Base-by-base conservation (phyloP, 2,888 invertebrate species). In the Muscina levida region DNA sequence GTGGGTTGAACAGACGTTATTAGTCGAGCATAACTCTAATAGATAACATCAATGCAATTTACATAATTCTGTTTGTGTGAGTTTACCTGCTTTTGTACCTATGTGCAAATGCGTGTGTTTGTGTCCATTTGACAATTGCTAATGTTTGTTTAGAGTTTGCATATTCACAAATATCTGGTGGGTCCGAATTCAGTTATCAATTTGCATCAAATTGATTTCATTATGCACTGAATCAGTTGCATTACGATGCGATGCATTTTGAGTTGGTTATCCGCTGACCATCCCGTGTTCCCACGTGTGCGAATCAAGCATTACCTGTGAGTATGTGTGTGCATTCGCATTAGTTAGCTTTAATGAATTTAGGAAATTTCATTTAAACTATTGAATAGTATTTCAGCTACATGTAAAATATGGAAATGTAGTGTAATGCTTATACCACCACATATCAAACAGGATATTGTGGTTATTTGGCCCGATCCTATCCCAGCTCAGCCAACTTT, bases 191-290 rank as follows among this genome's bases (percentile, higher is more conserved):
- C 53, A 59, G 39, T 42, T 68, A 77, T 77, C 67, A 77, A 81
- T 74, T 79, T 74, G 53, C 73, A 67, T 71, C 67, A 77, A 74
- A 71, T 26, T 77, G 67, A 53, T 77, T 70, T 44, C 46, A 59
- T 77, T 53, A 62, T 19, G 42, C 39, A 31, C 57, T 42, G 62
- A 62, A 11, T 17, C 53, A 53, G 53, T 53, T 51, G 51, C 22
- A 51, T 51, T 51, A 51, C n/a, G n/a, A 22, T 2, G 2, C 51
- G 51, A 44, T 51, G 44, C 51, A 51, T 51, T 51, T 8, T 1
- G 4, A 31, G 8, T n/a, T n/a, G n/a, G n/a, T n/a, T n/a, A n/a
- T n/a, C n/a, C n/a, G n/a, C n/a, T n/a, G n/a, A n/a, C n/a, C n/a
- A n/a, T n/a, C n/a, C n/a, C 4, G 31, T 31, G 31, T 8, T 31